A percentile compares a stretch with the other conserved stretches of the same genome.
Evolutionary conservation across 2,888 invertebrate species (phyloP).

Genomic region (Lasius platythorax): DNA sequence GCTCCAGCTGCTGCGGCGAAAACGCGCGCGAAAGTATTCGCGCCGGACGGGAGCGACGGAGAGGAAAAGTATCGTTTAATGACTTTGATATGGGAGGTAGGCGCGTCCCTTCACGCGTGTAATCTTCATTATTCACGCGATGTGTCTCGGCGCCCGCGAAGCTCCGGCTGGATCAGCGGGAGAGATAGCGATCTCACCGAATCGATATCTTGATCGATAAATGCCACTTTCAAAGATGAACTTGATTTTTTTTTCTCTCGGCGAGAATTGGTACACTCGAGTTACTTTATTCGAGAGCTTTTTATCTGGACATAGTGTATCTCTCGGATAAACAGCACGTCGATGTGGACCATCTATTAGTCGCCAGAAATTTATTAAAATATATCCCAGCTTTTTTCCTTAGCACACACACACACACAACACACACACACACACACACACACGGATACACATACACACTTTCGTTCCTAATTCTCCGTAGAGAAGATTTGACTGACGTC

Average conservation of each 20-base stretch:
- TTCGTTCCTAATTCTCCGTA: not conserved
- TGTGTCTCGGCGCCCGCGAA: constrained; percentile 58
- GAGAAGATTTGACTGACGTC: not conserved
- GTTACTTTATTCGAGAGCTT: not conserved
- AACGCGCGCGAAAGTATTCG: constrained; percentile 56
- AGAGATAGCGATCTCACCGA: constrained; percentile 48
- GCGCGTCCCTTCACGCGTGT: constrained; percentile 62
- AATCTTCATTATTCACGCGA: constrained; percentile 71
- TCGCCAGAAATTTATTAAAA: not conserved
- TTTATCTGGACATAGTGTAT: not conserved
- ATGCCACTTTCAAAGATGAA: not conserved
- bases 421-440: not conserved
- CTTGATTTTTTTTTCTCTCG: not conserved
- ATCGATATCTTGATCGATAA: constrained; percentile 47
- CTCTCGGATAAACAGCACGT: not conserved
- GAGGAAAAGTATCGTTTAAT: constrained; percentile 68
- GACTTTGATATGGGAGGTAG: constrained; percentile 69
- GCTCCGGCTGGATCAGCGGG: constrained; percentile 13
- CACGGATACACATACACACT: no score
- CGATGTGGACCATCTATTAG: not conserved
- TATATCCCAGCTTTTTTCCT: not conserved
- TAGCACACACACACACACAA: not conserved
- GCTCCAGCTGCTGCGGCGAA: constrained; percentile 24
- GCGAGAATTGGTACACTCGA: not conserved
- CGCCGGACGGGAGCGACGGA: constrained; percentile 57